Evolutionary conservation across 2,797 vertebrate genomes (phyloP).

Genomic region (Fringilla coelebs): DNA sequence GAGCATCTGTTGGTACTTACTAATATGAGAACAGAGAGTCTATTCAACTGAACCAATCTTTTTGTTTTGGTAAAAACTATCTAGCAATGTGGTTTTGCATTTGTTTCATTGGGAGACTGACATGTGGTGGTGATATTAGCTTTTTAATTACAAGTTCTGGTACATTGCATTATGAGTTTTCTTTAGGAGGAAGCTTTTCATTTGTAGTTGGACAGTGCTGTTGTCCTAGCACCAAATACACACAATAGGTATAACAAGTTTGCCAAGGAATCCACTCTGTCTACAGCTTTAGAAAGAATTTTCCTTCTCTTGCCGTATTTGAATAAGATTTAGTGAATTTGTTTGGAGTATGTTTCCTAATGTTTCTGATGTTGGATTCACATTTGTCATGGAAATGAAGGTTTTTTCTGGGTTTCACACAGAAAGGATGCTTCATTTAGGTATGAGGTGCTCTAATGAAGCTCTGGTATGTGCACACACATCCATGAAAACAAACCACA

Average conservation of each 20-base stretch:
- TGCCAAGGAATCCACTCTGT: not conserved
- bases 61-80: not conserved
- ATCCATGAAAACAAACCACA: not conserved
- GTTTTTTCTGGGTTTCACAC: constrained; percentile 17
- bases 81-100: not conserved
- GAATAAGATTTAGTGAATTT: not conserved
- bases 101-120: not conserved
- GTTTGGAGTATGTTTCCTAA: not conserved
- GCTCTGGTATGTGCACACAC: not conserved
- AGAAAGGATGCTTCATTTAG: constrained; percentile 1
- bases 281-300: not conserved
- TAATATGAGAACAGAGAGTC: not conserved
- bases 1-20: constrained; percentile 5
- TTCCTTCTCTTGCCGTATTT: not conserved
- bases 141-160: not conserved
- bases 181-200: not conserved
- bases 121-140: not conserved
- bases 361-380: not conserved
- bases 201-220: not conserved
- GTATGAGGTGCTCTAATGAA: not conserved
- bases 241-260: not conserved
- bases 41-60: constrained; percentile 7
- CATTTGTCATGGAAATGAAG: constrained; percentile 41
- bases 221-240: not conserved
- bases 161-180: not conserved